phyloP scores from a whole-genome alignment of 1,140 invertebrate genomes.

The Lepidurus arcticus region DNA sequence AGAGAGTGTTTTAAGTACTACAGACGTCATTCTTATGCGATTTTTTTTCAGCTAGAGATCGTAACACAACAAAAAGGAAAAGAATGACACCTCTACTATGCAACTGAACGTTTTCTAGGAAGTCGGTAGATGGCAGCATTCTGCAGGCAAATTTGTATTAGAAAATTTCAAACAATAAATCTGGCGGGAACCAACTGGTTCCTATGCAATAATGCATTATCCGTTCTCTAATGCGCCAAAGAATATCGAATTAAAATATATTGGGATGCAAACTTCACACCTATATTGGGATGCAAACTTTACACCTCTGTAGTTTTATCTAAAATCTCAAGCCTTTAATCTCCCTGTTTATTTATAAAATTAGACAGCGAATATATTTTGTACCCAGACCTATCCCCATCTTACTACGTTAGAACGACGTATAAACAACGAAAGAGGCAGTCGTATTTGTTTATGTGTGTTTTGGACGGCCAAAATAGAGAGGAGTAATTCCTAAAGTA shows the following conservation, averaged over 20 bases:
- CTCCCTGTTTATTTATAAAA: no score
- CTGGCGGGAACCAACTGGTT: neutral
- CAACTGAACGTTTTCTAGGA: neutral
- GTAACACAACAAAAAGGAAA: neutral
- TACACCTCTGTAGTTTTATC: neutral
- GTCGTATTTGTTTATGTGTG: neutral
- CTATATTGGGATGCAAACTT: neutral
- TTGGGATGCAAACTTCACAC: neutral
- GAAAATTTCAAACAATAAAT: neutral
- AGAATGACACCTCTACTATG: neutral
- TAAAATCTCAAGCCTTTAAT: no score
- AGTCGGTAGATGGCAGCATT: neutral
- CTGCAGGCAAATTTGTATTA: neutral
- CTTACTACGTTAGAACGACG: neutral
- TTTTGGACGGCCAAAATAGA: neutral
- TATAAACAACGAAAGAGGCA: neutral
- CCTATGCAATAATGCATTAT: no score
- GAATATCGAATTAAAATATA: no score
- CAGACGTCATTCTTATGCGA: slow-evolving; percentile 50
- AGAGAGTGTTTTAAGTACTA: slow-evolving; percentile 83
- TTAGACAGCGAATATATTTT: no score
- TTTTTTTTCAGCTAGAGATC: neutral
- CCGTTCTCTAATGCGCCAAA: no score
- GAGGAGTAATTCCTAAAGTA: neutral
- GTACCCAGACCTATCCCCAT: no score